Percentiles rank a stretch among this genome's conserved stretches.
Evolutionary conservation across 2,888 invertebrate genomes (phyloP).

Genomic region (Sthenelais limicola): DNA sequence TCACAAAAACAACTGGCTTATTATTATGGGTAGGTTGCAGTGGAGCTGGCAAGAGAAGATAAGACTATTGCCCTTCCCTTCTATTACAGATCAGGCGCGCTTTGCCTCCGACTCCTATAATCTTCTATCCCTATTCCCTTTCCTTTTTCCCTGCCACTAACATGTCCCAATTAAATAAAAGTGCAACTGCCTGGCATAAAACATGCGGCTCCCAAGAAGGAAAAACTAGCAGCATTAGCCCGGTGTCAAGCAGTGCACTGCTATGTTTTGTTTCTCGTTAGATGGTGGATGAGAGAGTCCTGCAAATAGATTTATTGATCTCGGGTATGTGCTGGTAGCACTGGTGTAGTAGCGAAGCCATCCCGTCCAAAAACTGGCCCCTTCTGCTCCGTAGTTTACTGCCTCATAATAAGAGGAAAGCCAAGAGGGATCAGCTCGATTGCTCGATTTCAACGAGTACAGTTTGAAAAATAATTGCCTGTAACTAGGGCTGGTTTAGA

Average conservation of each 20-base stretch:
- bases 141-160: not conserved
- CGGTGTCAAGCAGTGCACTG: conserved; percentile 27
- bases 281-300: conserved; percentile 29
- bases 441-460: not conserved
- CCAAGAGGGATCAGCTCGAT: not conserved
- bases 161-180: conserved; percentile 31
- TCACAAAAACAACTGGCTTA: no score
- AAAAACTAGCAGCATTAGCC: not conserved
- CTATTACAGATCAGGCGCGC: not conserved
- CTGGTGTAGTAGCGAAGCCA: not conserved
- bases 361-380: not conserved
- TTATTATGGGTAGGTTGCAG: no score
- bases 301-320: conserved; percentile 27
- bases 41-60: no score
- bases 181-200: conserved; percentile 13
- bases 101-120: not conserved
- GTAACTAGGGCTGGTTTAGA: conserved; percentile 15
- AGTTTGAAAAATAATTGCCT: conserved; percentile 35
- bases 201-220: not conserved
- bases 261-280: conserved; percentile 31
- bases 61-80: no score
- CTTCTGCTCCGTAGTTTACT: not conserved
- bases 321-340: no score
- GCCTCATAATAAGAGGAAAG: conserved; percentile 26
- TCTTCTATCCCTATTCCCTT: not conserved